phyloP scores from a whole-genome alignment of 35 echinoderm and acorn worm genomes.

The Lytechinus variegatus region DNA sequence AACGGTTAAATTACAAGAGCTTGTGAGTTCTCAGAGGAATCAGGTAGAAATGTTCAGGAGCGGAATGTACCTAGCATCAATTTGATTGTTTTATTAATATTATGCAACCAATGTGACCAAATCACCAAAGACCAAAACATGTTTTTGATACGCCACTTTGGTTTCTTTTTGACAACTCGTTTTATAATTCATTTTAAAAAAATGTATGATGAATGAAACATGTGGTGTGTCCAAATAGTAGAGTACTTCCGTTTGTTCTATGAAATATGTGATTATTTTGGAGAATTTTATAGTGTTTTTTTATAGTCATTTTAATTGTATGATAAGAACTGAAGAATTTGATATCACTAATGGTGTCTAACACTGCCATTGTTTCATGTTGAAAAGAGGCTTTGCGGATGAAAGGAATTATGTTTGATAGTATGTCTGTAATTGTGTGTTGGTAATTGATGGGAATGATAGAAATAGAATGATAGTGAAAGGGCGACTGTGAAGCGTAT shows the following conservation, averaged over 20 bases:
- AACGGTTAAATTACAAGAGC: too few relatives aligned
- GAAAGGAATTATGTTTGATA: not conserved
- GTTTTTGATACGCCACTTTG: not conserved
- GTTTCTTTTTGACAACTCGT: not conserved
- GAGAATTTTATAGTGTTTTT: not conserved
- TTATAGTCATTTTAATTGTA: not conserved
- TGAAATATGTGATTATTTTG: not conserved
- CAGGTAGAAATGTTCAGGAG: too few relatives aligned
- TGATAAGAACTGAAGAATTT: not conserved
- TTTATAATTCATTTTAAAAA: not conserved
- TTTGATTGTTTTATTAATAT: slow-evolving; percentile 15
- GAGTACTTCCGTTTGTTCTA: not conserved
- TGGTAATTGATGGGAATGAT: too few relatives aligned
- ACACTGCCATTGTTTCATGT: not conserved
- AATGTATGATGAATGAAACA: not conserved
- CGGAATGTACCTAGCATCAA: not conserved
- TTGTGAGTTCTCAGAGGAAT: too few relatives aligned
- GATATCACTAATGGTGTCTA: not conserved
- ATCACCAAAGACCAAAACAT: not conserved
- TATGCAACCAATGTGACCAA: not conserved
- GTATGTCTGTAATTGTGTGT: too few relatives aligned
- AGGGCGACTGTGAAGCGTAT: too few relatives aligned
- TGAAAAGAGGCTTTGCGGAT: not conserved
- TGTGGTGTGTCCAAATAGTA: not conserved
- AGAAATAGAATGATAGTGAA: too few relatives aligned